These are phyloP conservation scores for Eledona agricola DNA, from an alignment of 2,888 invertebrate genomes.

Conservation along the genomic window DNA sequence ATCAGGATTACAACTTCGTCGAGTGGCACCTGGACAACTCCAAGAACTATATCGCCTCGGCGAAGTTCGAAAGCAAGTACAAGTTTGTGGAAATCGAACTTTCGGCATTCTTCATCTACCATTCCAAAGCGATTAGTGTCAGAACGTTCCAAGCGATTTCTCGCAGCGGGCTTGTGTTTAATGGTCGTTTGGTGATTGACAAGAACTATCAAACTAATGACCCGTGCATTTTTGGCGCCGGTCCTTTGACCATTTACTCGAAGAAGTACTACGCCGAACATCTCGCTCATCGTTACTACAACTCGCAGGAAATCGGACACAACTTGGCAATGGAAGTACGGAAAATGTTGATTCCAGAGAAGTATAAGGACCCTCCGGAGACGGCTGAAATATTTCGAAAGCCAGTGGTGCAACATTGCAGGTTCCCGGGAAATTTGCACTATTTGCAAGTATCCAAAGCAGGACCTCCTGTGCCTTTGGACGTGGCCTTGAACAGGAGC, in stretches of 20 bases:
- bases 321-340: conserved; percentile 61
- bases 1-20: conserved; percentile 66
- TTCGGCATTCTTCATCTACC: conserved; percentile 68
- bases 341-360: conserved; percentile 42
- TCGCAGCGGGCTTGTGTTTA: conserved; percentile 55
- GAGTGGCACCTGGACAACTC: conserved; percentile 63
- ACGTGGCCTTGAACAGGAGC: conserved; percentile 60
- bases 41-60: conserved; percentile 52
- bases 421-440: conserved; percentile 69
- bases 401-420: conserved; percentile 62
- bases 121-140: conserved; percentile 64
- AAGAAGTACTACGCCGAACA: conserved; percentile 67
- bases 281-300: conserved; percentile 67
- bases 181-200: conserved; percentile 70
- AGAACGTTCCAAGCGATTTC: conserved; percentile 66
- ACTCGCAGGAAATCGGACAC: conserved; percentile 71
- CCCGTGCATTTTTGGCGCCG: conserved; percentile 71
- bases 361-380: conserved; percentile 5
- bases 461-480: conserved; percentile 66
- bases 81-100: conserved; percentile 64
- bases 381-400: conserved; percentile 41
- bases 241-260: conserved; percentile 71
- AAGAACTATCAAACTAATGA: conserved; percentile 72
- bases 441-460: conserved; percentile 70
- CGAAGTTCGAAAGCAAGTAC: conserved; percentile 65